phyloP scores from a whole-genome alignment of 2,797 vertebrate species.

The Glossophaga mutica region DNA sequence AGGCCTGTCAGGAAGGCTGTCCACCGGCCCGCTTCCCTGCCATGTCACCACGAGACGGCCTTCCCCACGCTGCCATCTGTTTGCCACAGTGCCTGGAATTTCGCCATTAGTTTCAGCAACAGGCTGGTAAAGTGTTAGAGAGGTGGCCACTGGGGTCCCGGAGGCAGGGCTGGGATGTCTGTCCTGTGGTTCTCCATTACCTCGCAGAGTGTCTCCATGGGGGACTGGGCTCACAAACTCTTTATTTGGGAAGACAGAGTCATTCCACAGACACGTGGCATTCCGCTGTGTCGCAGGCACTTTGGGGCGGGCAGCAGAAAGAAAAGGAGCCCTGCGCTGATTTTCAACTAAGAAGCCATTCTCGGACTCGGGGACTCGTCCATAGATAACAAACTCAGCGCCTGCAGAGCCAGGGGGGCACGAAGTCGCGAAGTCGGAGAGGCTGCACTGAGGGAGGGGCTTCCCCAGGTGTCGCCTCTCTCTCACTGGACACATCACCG shows the following conservation, averaged over 20 bases:
- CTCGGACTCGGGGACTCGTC: too few species aligned
- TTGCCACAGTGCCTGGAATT: not conserved
- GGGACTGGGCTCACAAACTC: not conserved
- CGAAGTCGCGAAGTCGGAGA: not conserved
- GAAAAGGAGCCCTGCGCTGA: not conserved
- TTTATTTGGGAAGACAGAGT: not conserved
- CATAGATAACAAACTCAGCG: not conserved
- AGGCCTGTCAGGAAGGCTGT: not conserved
- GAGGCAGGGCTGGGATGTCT: not conserved
- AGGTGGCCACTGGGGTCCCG: not conserved
- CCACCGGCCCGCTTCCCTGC: not conserved
- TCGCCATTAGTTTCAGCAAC: not conserved
- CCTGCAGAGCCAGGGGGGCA: accelerated
- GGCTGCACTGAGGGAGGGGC: not conserved
- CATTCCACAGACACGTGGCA: not conserved
- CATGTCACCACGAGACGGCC: not conserved
- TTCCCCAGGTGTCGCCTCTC: not conserved
- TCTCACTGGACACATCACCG: not conserved
- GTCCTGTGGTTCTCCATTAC: not conserved
- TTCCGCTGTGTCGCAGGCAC: not conserved
- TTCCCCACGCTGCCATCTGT: not conserved
- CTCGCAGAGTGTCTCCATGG: accelerated
- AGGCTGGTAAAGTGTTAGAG: accelerated
- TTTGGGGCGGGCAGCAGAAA: not conserved
- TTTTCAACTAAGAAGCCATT: not conserved